A percentile compares a stretch with the other conserved stretches of the same genome.
phyloP scores from a whole-genome alignment of 2,113 vertebrate genomes.

The Hippocampus comes region DNA sequence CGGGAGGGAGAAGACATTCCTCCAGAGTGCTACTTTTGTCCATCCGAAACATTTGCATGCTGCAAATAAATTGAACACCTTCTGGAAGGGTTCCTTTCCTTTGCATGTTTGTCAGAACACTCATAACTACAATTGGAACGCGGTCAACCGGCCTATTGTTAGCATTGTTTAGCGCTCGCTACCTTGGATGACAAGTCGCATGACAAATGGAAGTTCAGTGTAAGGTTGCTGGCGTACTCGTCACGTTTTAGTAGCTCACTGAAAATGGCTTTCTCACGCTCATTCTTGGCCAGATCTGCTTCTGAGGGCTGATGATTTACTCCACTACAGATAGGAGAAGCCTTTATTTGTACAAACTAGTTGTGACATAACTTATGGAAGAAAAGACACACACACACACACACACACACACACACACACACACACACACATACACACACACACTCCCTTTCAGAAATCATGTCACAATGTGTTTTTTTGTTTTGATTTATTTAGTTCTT shows the following conservation, averaged over 20 bases:
- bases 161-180: background rate
- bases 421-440: too few species aligned
- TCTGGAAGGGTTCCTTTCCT: background rate
- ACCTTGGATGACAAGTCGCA: conserved; percentile 1
- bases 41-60: background rate
- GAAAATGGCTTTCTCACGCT: background rate
- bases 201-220: conserved; percentile 22
- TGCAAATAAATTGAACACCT: background rate
- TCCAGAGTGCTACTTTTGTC: too few species aligned
- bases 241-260: background rate
- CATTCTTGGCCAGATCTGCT: background rate
- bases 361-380: background rate
- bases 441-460: too few species aligned
- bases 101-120: background rate
- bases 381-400: background rate
- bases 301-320: background rate
- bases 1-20: too few species aligned
- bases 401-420: too few species aligned
- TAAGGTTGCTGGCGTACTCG: background rate
- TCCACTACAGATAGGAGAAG: background rate
- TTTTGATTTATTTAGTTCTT: too few species aligned
- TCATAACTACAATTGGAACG: background rate
- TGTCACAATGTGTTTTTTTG: too few species aligned
- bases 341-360: background rate
- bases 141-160: conserved; percentile 2